Conservation (phyloP, 2,888 invertebrate species). For the Ectemnius continuus region DNA sequence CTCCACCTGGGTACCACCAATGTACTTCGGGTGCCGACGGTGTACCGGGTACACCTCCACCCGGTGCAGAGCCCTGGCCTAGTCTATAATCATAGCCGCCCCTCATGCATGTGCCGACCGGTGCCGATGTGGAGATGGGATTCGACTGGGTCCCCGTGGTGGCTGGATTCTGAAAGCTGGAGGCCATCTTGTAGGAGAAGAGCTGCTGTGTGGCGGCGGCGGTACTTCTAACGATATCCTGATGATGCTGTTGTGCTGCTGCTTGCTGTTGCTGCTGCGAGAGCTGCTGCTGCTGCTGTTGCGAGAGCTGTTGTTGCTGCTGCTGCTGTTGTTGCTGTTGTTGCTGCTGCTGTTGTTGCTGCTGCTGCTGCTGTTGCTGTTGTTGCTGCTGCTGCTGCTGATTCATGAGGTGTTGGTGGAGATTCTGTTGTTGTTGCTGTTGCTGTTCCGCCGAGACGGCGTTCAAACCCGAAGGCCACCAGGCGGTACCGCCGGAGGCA, state of each 20-base stretch:
- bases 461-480: conserved; percentile 80
- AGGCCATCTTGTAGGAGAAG: conserved; percentile 92
- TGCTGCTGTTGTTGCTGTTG: conserved; percentile 79
- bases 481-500: conserved; percentile 77
- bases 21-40: conserved; percentile 80
- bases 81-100: conserved; percentile 86
- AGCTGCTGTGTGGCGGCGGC: conserved; percentile 85
- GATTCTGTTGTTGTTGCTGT: conserved; percentile 80
- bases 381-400: conserved; percentile 77
- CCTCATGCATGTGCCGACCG: conserved; percentile 79
- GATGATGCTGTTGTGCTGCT: conserved; percentile 70
- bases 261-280: conserved; percentile 65
- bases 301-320: conserved; percentile 74
- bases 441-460: conserved; percentile 79
- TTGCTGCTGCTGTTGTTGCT: conserved; percentile 79
- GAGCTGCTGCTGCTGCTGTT: conserved; percentile 33
- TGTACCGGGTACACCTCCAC: conserved; percentile 70
- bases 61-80: conserved; percentile 81
- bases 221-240: conserved; percentile 81
- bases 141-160: conserved; percentile 84
- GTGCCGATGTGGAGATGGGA: conserved; percentile 82
- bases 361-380: conserved; percentile 76
- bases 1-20: conserved; percentile 88
- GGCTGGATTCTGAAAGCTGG: conserved; percentile 87
- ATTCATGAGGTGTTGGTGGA: conserved; percentile 77